Base-by-base conservation (phyloP, 2,797 vertebrate genomes). In the Trachurus trachurus region DNA sequence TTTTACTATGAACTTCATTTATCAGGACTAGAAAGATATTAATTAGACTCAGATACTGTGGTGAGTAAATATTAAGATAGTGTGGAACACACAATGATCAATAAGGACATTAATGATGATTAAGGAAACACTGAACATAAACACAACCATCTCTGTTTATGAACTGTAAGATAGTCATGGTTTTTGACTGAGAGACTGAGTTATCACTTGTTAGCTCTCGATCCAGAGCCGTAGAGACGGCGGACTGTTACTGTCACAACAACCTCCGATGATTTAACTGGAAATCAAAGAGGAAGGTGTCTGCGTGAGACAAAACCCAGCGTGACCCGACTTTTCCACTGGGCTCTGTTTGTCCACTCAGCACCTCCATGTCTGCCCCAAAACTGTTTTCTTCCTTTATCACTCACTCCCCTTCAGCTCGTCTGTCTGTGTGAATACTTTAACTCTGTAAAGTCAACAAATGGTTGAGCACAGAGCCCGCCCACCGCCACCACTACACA, bases 381-480 rank as follows among this genome's bases (percentile, higher is more conserved):
- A 60, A 54, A 34, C 2, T 56, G 67, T 63, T 40, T 65, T 58
- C 40, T 78, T 69, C 45, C 42, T 74, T 64, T 75, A 67, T 76
- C 62, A 73, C 52, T 66, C 45, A 1, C 17, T 68, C 49, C 56
- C 44, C n/a, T 13, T 56, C 45, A 31, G 39, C 72, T 59, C 17
- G 69, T 71, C 29, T 31, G 71, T 58, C 66, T 19, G 42, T 56
- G 37, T n/a, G 69, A 60, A 19, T 9, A 9, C 54, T 71, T 71
- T 19, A 87, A 82, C 76, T 85, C 58, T 78, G 75, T 87, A 85
- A 86, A 74, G 71, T 89, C 78, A 66, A 80, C 71, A 87, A 68
- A 57, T 34, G 34, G 16, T 54, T 57, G 45, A 31, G 21, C 62
- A 50, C 21, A 63, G 47, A 34, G 31, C 31, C 31, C 31, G 31